Evolutionary conservation across 2,888 invertebrate species (phyloP), one percentile per base, ranked within the genome.

Genomic region (Apomyelois bistriatella): DNA sequence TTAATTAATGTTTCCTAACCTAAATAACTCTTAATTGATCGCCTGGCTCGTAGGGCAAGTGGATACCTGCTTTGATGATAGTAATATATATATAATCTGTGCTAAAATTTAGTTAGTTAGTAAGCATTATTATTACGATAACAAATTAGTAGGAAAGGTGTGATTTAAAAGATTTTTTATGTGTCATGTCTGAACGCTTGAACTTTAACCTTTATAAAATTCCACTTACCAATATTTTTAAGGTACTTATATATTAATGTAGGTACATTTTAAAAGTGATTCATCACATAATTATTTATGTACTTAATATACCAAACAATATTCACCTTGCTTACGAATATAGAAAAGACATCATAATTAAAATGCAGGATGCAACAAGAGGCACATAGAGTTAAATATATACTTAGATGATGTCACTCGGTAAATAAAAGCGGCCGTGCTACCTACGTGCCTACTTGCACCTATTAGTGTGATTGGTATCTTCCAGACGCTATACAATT

Each of bases 1-100:
- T 74, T 78, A 81, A 82, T 82, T 78, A 76, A 74, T 72, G 74
- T 65, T 77, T 81, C 82, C 82, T 79, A 79, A 75, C 81, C 80
- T 71, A 81, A 75, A 82, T 80, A 74, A 65, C 70, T 64, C 65
- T 67, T 73, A 81, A 79, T 81, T 76, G 68, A 59, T 5, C 36
- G 47, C 10, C 10, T 35, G 12, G 15, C 16, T 30, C 41, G 17
- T 5, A 6, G 13, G 41, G 41, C 51, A 16, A 13, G 36, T 32
- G 16, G 30, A 12, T 50, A 50, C 40, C 49, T 37, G 48, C 30
- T 30, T 6, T 8, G 1, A 32, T 7, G 1, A 32, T 3, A 4
- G 8, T 32, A 32, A 7, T 32, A 10, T 28, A 32, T 32, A 8
- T 32, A 10, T 7, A 32, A 32, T 22, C 22, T 22, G 22, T 22